Conservation (phyloP, 2,888 invertebrate species). For the Sepiola atlantica region DNA sequence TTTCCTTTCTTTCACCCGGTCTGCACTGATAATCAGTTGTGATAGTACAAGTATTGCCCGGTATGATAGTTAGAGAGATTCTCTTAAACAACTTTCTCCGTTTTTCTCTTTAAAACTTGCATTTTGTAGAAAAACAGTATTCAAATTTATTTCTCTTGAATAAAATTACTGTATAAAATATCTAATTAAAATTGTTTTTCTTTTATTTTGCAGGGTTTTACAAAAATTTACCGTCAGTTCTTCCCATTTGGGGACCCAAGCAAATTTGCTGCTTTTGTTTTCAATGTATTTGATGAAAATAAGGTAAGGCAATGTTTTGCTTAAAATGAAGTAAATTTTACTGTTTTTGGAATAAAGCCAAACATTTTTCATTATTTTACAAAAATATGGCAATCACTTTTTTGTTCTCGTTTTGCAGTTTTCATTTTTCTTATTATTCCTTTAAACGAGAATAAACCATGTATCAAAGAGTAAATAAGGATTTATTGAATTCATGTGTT, state of each 20-base stretch:
- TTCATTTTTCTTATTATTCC: background rate
- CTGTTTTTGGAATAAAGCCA: background rate
- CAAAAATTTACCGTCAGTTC: slow-evolving; percentile 99
- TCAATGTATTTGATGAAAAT: slow-evolving; percentile 98
- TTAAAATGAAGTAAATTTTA: too few species aligned
- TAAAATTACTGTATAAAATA: background rate
- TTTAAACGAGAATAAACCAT: background rate
- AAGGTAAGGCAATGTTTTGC: slow-evolving; percentile 82
- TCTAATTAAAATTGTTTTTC: slow-evolving; percentile 15
- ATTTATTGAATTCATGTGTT: too few species aligned
- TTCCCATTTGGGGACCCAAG: slow-evolving; percentile 99
- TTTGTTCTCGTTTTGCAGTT: background rate
- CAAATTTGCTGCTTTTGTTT: slow-evolving; percentile 97
- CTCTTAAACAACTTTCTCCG: too few species aligned
- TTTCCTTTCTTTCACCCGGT: too few species aligned
- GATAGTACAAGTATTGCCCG: too few species aligned
- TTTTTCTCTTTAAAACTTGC: too few species aligned
- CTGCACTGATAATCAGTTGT: too few species aligned
- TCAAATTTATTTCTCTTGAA: too few species aligned
- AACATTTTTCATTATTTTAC: background rate
- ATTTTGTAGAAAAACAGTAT: too few species aligned
- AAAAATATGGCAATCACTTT: background rate
- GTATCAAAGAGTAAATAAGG: background rate
- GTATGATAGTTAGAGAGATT: too few species aligned
- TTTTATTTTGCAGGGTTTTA: slow-evolving; percentile 87